Conservation (phyloP, 2,888 invertebrate genomes). For the Aphodius sticticus region DNA sequence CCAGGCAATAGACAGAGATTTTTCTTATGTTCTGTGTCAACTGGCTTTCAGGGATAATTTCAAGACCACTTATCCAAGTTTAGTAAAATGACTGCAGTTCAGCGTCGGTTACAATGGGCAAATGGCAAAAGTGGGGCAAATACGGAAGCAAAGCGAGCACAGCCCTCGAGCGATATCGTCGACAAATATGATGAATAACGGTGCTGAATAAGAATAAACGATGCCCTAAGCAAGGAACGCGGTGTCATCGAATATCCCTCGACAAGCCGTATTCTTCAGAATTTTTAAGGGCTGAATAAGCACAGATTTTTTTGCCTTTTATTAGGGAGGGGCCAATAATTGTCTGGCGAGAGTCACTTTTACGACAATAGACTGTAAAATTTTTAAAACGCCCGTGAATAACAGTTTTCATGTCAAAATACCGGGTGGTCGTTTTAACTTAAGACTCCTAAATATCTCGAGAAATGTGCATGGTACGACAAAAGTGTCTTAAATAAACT, state of each 20-base stretch:
- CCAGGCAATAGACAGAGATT: too few relatives aligned
- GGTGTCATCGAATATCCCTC: not conserved
- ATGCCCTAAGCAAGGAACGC: not conserved
- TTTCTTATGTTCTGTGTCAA: not conserved
- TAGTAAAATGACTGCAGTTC: not conserved
- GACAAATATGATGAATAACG: constrained; percentile 4
- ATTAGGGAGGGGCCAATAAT: not conserved
- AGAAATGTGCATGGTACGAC: too few relatives aligned
- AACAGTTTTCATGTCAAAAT: too few relatives aligned
- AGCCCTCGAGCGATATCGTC: not conserved
- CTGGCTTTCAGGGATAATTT: not conserved
- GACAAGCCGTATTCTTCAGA: not conserved
- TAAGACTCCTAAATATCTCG: too few relatives aligned
- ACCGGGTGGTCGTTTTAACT: too few relatives aligned
- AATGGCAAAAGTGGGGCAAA: not conserved
- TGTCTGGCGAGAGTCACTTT: not conserved
- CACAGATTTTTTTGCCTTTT: not conserved
- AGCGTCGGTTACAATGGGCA: not conserved
- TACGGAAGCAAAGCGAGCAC: not conserved
- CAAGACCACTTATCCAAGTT: not conserved
- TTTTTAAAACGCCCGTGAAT: too few relatives aligned
- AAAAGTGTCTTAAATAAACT: too few relatives aligned
- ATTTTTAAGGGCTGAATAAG: not conserved
- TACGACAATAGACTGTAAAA: too few relatives aligned
- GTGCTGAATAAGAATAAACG: not conserved